Conservation (phyloP, 2,113 vertebrate genomes). For the Brienomyrus longianalis region DNA sequence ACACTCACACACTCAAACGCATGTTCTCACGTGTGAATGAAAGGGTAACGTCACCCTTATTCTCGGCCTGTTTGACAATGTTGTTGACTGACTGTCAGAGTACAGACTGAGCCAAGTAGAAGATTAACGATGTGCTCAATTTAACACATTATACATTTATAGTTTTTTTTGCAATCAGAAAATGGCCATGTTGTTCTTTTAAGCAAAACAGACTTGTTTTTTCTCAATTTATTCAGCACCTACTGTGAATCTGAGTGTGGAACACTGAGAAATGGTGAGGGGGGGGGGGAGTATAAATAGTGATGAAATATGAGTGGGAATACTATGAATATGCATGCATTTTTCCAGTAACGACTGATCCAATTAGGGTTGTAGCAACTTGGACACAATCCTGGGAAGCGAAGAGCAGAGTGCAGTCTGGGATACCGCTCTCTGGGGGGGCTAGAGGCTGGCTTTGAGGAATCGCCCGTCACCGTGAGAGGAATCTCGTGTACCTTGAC, state of each 20-base stretch:
- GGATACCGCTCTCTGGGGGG: neutral
- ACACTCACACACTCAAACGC: no score
- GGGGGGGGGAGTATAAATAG: neutral
- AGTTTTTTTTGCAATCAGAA: neutral
- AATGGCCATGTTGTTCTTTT: neutral
- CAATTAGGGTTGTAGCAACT: neutral
- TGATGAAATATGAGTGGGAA: constrained; percentile 5
- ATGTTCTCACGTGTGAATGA: neutral
- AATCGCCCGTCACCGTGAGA: neutral
- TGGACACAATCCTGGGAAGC: neutral
- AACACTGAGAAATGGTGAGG: neutral
- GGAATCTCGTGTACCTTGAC: neutral
- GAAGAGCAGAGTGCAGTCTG: neutral
- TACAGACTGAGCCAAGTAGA: neutral
- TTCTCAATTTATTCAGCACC: constrained; percentile 3
- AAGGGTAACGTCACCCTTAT: neutral
- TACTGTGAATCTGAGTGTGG: neutral
- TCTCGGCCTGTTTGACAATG: neutral
- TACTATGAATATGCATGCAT: neutral
- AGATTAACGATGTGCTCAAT: neutral
- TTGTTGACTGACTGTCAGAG: neutral
- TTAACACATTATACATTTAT: neutral
- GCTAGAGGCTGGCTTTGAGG: neutral
- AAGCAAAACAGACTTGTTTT: neutral
- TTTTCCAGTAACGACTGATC: neutral